Evolutionary conservation across 2,888 invertebrate genomes (phyloP), one percentile per base, ranked within the genome.

Genomic region (Agriopis aurantiaria): DNA sequence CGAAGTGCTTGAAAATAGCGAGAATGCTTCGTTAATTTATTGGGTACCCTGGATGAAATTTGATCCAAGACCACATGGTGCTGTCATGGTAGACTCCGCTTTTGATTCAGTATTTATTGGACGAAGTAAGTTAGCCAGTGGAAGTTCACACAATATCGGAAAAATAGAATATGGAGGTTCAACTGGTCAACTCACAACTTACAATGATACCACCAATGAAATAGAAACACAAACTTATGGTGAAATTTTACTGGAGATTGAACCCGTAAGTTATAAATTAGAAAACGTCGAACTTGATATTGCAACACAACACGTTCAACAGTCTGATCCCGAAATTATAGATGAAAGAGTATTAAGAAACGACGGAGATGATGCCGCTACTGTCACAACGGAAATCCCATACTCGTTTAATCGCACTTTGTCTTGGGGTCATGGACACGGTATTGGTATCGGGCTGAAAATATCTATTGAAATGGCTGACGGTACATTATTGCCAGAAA

Each of bases 21-120:
- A 97, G 79, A 96, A 96, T 76, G 96, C 97, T 69, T 97, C 97
- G 0, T 95, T 97, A 68, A 94, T 98, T 55, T 95, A 95, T 73
- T 98, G 98, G 98, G 95, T 95, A 55, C 89, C 95, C n/a, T 97
- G 97, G 96, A 94, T 95, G 75, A 96, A 96, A 86, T 97, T 96
- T 84, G 89, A 89, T 77, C 94, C 94, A 1, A 95, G 96, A 71
- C 96, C 97, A 0, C 95, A 95, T 69, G 97, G 97, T 8, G 96
- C 96, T 11, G 96, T 97, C 7, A 93, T 95, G 1, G 95, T 95
- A 8, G 96, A 92, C 73, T 88, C 89, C 10, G 87, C 92, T 8
- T 84, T 80, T 45, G 90, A 91, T 80, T 89, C 89, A 0, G 86
- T 90, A 60, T 91, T 93, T 72, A 86, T 94, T 67, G 93, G 93